Conservation (phyloP, 2,797 vertebrate species). For the Austrolebias charrua region DNA sequence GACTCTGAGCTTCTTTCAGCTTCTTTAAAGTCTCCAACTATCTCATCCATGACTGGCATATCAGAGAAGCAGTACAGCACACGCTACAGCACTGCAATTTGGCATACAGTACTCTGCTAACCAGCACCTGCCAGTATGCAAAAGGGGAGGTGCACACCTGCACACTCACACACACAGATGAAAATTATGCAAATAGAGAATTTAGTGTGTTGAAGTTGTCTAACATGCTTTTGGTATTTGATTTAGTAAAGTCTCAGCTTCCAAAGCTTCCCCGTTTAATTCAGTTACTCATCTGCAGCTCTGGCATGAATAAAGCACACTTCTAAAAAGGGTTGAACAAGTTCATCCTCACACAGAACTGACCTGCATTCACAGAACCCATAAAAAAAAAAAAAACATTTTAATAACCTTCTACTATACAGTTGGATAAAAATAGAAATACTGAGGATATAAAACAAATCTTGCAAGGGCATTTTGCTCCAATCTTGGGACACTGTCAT, state of each 20-base stretch:
- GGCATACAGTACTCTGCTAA: conserved; percentile 30
- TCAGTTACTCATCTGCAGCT: conserved; percentile 16
- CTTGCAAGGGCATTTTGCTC: conserved; percentile 4
- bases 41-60: conserved; percentile 68
- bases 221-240: conserved; percentile 29
- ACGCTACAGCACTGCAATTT: conserved; percentile 37
- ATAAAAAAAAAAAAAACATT: conserved; percentile 11
- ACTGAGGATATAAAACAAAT: conserved; percentile 18
- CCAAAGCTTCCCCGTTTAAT: conserved; percentile 1
- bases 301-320: background rate
- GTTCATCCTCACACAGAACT: conserved; percentile 1
- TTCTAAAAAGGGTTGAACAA: conserved; percentile 9
- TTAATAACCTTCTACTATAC: conserved; percentile 21
- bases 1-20: conserved; percentile 67
- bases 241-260: conserved; percentile 13
- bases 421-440: conserved; percentile 12
- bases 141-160: conserved; percentile 1
- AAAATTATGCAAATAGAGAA: conserved; percentile 38
- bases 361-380: conserved; percentile 6
- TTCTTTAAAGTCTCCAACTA: conserved; percentile 73
- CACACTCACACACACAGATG: conserved; percentile 22
- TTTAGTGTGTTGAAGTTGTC: conserved; percentile 12
- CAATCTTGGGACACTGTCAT: conserved; percentile 10
- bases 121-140: conserved; percentile 23
- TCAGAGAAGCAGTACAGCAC: conserved; percentile 39